Percentiles rank a stretch among this genome's conserved stretches.
Evolutionary conservation across 2,113 vertebrate species (phyloP).

Genomic region (Ptychochromis oligacanthus): DNA sequence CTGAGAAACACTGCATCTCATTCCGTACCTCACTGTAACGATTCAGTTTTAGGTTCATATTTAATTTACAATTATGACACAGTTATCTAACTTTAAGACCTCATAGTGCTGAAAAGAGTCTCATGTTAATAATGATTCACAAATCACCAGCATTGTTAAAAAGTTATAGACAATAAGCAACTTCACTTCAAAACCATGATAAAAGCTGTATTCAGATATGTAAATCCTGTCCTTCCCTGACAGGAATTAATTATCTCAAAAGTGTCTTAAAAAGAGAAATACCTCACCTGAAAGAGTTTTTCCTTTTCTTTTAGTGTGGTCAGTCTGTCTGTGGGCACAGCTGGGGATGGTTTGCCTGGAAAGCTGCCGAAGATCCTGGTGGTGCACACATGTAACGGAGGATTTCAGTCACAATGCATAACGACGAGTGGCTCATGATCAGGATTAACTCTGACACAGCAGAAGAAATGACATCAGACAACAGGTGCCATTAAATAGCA

Average conservation of each 20-base stretch:
- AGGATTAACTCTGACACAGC: not conserved
- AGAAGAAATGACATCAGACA: too few relatives aligned
- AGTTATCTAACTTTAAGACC: not conserved
- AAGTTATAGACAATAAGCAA: not conserved
- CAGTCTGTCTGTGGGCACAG: conserved; percentile 77
- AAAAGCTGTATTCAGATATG: not conserved
- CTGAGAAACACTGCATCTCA: not conserved
- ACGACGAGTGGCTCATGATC: not conserved
- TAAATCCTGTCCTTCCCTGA: too few relatives aligned
- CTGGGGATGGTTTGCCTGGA: conserved; percentile 80
- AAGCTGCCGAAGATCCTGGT: conserved; percentile 81
- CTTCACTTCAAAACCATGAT: not conserved
- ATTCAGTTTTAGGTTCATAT: not conserved
- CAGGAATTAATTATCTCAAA: too few relatives aligned
- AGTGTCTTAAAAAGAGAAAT: not conserved
- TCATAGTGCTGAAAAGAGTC: not conserved
- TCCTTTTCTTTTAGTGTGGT: conserved; percentile 83
- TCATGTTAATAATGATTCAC: not conserved
- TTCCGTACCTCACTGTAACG: not conserved
- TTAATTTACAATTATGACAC: not conserved
- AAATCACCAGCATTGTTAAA: not conserved
- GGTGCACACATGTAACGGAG: not conserved
- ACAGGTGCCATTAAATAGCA: not conserved
- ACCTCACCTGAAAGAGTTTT: conserved; percentile 86
- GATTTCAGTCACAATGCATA: not conserved